Percentiles rank a stretch among this genome's conserved stretches.
phyloP scores from a whole-genome alignment of 2,797 vertebrate genomes.

The Malacoctenus gilli region DNA sequence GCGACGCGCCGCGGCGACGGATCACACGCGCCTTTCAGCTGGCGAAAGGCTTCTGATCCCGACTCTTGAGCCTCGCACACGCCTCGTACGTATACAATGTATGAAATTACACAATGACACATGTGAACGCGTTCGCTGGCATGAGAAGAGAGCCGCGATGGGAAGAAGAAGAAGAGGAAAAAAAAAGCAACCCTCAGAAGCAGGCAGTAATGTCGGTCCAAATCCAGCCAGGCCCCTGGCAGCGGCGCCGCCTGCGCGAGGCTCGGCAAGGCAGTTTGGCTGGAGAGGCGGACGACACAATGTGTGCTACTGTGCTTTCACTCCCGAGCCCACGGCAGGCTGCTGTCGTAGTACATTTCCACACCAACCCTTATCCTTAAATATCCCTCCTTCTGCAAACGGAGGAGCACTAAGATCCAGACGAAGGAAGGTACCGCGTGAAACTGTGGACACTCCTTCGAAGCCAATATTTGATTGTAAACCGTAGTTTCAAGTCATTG shows the following conservation, averaged over 20 bases:
- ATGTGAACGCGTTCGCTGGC: slow-evolving; percentile 53
- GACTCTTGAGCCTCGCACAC: no score
- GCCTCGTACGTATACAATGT: no score
- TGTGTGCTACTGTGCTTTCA: slow-evolving; percentile 51
- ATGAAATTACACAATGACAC: slow-evolving; percentile 23
- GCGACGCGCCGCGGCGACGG: slow-evolving; percentile 12
- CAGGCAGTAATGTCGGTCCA: slow-evolving; percentile 45
- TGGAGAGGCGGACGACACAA: slow-evolving; percentile 57
- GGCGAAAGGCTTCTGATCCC: slow-evolving; percentile 52
- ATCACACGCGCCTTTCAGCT: slow-evolving; percentile 49
- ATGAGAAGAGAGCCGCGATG: slow-evolving; percentile 39
- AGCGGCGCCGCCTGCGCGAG: no score
- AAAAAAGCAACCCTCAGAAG: slow-evolving; percentile 32
- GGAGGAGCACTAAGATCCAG: no score
- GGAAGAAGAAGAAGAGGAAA: slow-evolving; percentile 25
- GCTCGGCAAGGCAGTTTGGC: slow-evolving; percentile 61
- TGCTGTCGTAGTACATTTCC: slow-evolving; percentile 54
- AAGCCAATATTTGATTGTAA: no score
- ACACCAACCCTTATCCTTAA: slow-evolving; percentile 32
- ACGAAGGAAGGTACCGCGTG: no score
- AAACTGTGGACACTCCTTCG: no score
- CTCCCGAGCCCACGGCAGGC: slow-evolving; percentile 35
- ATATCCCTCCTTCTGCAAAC: slow-evolving; percentile 15
- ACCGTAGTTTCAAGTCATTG: no score
- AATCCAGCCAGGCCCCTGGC: slow-evolving; percentile 55